These are phyloP conservation scores for Mesoclemmys tuberculata DNA, from an alignment of 2,113 vertebrate genomes.

Conservation along the genomic window DNA sequence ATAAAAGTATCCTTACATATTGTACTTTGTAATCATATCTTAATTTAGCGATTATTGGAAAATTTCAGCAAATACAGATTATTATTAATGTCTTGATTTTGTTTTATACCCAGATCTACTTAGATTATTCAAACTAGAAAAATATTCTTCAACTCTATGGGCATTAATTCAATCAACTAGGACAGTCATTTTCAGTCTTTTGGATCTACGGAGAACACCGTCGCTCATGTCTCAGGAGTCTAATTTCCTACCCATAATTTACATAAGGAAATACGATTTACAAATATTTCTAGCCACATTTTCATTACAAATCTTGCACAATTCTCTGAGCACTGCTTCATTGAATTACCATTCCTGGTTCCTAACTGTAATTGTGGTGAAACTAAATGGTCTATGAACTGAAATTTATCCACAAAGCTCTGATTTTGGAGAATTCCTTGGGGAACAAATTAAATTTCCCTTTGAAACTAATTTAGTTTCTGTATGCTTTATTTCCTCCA, in stretches of 20 bases:
- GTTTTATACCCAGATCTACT: neutral
- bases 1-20: neutral
- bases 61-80: neutral
- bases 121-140: neutral
- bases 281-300: neutral
- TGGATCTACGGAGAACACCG: neutral
- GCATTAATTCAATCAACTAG: neutral
- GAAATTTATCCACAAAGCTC: conserved; percentile 29
- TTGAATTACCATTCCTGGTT: neutral
- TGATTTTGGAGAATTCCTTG: conserved; percentile 22
- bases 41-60: neutral
- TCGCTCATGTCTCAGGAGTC: neutral
- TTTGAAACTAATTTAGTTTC: conserved; percentile 45
- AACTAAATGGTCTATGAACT: conserved; percentile 8
- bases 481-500: neutral
- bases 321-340: neutral
- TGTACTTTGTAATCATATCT: neutral
- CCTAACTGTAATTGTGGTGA: neutral
- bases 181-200: neutral
- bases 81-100: neutral
- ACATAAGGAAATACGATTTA: neutral
- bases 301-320: neutral
- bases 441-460: conserved; percentile 24
- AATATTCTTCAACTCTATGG: neutral
- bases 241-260: neutral